Evolutionary conservation across 2,888 invertebrate species (phyloP).

Genomic region (Drosophila anceps): DNA sequence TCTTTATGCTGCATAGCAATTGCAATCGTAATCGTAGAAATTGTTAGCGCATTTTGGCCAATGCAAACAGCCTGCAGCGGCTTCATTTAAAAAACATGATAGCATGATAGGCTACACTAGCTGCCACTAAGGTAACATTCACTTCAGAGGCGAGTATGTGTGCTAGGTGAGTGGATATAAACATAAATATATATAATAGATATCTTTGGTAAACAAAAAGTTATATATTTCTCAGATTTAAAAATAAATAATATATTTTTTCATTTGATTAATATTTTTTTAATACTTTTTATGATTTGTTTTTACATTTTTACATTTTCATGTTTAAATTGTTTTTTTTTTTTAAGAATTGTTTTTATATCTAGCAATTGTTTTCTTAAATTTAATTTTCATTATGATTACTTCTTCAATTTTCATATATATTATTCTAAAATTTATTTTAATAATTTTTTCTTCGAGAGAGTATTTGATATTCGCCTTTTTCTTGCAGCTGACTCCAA

Average conservation of each 20-base stretch:
- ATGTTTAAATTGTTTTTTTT: too few relatives aligned
- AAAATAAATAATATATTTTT: too few relatives aligned
- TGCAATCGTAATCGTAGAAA: constrained; percentile 78
- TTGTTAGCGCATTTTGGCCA: constrained; percentile 81
- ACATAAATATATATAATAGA: background rate
- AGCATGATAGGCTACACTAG: constrained; percentile 50
- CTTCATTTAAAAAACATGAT: constrained; percentile 76
- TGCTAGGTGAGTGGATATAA: background rate
- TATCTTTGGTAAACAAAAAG: too few relatives aligned
- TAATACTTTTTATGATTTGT: too few relatives aligned
- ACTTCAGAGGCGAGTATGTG: background rate
- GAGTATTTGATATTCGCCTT: constrained; percentile 18
- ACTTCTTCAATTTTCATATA: background rate
- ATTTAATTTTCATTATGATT: background rate
- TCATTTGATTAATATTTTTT: too few relatives aligned
- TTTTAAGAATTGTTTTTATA: too few relatives aligned
- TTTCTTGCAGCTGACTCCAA: background rate
- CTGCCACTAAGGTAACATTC: constrained; percentile 6
- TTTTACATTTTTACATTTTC: too few relatives aligned
- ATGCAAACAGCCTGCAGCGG: constrained; percentile 76
- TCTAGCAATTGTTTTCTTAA: too few relatives aligned
- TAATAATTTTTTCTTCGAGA: background rate
- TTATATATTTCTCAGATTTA: too few relatives aligned
- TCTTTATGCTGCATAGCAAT: constrained; percentile 64
- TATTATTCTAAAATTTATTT: background rate